These are phyloP conservation scores for Chalcis sispes DNA, from an alignment of 2,888 invertebrate species.

Conservation along the genomic window DNA sequence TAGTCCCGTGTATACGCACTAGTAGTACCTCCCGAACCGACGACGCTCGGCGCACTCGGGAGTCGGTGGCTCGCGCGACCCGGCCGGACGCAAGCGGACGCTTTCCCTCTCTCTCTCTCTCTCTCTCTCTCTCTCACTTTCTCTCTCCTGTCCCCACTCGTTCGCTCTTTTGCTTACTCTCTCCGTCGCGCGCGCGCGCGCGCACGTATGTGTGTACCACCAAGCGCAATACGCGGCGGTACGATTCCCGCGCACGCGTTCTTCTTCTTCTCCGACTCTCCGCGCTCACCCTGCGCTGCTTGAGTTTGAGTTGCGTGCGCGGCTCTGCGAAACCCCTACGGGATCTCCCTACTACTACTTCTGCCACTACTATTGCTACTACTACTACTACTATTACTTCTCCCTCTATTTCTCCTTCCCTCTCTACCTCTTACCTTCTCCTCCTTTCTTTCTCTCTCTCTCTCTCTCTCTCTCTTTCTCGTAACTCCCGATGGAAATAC, in stretches of 20 bases:
- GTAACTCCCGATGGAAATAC: too few species aligned
- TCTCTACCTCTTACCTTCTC: background rate
- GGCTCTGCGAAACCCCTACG: too few species aligned
- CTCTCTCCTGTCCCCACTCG: background rate
- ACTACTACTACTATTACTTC: too few species aligned
- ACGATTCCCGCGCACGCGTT: background rate
- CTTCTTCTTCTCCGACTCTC: background rate
- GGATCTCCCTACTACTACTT: background rate
- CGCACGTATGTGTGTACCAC: background rate
- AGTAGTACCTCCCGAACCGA: constrained; percentile 29
- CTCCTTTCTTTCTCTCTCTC: constrained; percentile 1
- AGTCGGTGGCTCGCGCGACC: constrained; percentile 42
- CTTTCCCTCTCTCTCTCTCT: background rate
- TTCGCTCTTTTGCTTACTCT: background rate
- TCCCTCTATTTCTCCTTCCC: background rate
- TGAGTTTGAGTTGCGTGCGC: too few species aligned
- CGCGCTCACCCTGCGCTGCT: constrained; percentile 10
- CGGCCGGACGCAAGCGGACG: constrained; percentile 43
- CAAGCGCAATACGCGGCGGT: background rate
- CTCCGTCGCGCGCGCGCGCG: background rate
- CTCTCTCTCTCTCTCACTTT: background rate
- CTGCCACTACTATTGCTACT: background rate
- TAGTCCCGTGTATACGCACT: too few species aligned
- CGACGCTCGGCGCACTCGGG: constrained; percentile 50
- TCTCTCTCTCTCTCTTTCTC: too few species aligned